Evolutionary conservation across 1,140 invertebrate species (phyloP), one percentile per base, ranked within the genome.

Genomic region (Apis florea): DNA sequence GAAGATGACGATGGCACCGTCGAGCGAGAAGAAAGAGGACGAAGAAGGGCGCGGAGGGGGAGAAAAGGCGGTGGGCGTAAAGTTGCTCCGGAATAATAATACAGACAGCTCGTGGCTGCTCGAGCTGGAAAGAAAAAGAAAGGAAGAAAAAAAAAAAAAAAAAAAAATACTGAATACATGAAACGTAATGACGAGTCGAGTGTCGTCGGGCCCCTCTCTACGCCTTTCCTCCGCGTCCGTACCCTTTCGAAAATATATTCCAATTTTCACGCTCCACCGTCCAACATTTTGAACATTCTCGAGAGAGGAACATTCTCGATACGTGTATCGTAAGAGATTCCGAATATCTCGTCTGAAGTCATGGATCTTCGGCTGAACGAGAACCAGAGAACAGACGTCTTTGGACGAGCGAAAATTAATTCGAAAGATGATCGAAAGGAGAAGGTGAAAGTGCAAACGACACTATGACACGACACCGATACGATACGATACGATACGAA

Each of bases 91-190:
- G 93, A 94, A 94, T 94, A 94, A 94, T 94, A 94, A 94, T 93
- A 93, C 91, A 90, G 90, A 91, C 88, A 90, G 88, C 88, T 83
- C 88, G 89, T 88, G 89, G 84, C 89, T 86, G 83, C 84, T 83
- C 79, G 79, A 85, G 88, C 31, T 40, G 31, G 31, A 40, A 40
- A 40, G 5, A 40, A 84, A 92, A 93, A 93, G 24, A 92, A 93
- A 93, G n/a, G n/a, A n/a, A n/a, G n/a, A n/a, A n/a, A n/a, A n/a
- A n/a, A n/a, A n/a, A n/a, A n/a, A n/a, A 40, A 40, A 40, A 84
- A 92, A 93, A 93, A 61, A 92, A 93, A 93, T 93, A n/a, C 93
- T 94, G 93, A 94, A 94, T 94, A 94, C 92, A 94, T 93, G 93
- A 93, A 93, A 93, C 88, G 89, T 93, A 93, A 93, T 92, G 92